These are phyloP conservation scores for Dromius quadrimaculatus DNA, from an alignment of 2,888 invertebrate species.

Conservation along the genomic window DNA sequence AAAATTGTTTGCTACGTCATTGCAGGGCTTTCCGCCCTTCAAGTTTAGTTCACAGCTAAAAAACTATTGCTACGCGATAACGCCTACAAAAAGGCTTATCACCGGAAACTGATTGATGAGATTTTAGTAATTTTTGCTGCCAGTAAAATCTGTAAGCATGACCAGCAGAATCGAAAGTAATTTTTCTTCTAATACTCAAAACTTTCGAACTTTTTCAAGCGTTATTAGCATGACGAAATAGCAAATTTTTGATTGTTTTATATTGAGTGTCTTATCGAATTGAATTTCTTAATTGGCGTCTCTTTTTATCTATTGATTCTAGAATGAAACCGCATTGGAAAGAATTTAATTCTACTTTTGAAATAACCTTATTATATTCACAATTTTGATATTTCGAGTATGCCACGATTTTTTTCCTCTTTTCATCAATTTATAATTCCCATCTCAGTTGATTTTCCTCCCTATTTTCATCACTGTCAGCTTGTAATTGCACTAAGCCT, in stretches of 20 bases:
- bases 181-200: slow-evolving; percentile 13
- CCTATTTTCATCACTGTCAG: slow-evolving; percentile 1
- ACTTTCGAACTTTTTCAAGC: slow-evolving; percentile 28
- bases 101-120: slow-evolving; percentile 44
- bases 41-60: slow-evolving; percentile 25
- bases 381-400: too few relatives aligned
- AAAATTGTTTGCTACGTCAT: neutral
- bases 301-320: too few relatives aligned
- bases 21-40: neutral
- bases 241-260: too few relatives aligned
- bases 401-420: too few relatives aligned
- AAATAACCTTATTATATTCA: too few relatives aligned
- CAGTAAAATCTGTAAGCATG: neutral
- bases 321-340: too few relatives aligned
- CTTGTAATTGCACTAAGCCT: slow-evolving; percentile 42
- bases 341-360: too few relatives aligned
- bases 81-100: slow-evolving; percentile 49
- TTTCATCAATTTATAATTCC: too few relatives aligned
- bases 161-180: slow-evolving; percentile 11
- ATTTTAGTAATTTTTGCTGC: too few relatives aligned
- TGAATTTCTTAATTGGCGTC: too few relatives aligned
- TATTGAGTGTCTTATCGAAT: too few relatives aligned
- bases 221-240: neutral
- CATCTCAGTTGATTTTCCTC: neutral
- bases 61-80: slow-evolving; percentile 15